phyloP scores from a whole-genome alignment of 2,888 invertebrate species.

The Gonocerus acuteangulatus region DNA sequence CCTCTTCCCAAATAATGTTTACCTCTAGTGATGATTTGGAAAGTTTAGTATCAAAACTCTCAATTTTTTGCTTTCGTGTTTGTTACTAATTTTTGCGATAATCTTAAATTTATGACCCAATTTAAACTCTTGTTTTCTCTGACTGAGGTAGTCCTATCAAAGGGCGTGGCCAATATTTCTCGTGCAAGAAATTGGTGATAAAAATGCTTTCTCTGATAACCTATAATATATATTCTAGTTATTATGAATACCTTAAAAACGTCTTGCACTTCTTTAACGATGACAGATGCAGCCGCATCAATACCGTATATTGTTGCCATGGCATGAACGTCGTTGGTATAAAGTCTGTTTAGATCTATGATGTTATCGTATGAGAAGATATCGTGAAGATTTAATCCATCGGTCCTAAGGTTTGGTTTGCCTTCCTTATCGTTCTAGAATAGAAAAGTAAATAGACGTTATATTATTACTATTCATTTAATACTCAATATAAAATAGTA shows the following conservation, averaged over 20 bases:
- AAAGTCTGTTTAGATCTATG: constrained; percentile 71
- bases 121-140: no score
- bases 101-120: no score
- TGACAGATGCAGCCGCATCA: constrained; percentile 86
- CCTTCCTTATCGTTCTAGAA: constrained; percentile 46
- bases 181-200: no score
- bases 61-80: no score
- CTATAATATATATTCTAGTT: background rate
- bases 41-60: no score
- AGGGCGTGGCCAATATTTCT: no score
- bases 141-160: no score
- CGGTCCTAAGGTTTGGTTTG: constrained; percentile 71
- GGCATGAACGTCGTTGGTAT: constrained; percentile 89
- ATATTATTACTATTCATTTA: no score
- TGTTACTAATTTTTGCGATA: no score
- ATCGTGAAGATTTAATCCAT: constrained; percentile 87
- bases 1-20: no score
- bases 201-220: no score
- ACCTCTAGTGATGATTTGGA: no score
- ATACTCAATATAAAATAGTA: constrained; percentile 68
- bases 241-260: constrained; percentile 76
- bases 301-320: constrained; percentile 89
- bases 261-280: constrained; percentile 88
- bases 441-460: constrained; percentile 51
- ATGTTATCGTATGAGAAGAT: constrained; percentile 75